Evolutionary conservation across 2,113 vertebrate species (phyloP).

Genomic region (Lagopus leucura): DNA sequence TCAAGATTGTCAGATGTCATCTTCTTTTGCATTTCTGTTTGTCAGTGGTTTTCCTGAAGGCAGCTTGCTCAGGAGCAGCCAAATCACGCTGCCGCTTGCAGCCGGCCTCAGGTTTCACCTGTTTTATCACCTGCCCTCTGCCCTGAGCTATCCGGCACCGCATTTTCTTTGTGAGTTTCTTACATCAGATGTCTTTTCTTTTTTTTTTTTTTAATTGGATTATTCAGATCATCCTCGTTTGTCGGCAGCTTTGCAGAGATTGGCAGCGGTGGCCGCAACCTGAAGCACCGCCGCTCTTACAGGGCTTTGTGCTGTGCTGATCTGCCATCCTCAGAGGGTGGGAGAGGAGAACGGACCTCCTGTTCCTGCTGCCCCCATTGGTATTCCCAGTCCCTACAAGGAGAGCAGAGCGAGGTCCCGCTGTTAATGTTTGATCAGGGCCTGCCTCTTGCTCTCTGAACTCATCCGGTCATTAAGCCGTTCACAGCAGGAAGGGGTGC

Average conservation of each 20-base stretch:
- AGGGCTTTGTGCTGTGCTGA: not conserved
- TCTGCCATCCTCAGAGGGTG: not conserved
- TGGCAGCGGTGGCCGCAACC: not conserved
- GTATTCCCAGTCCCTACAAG: not conserved
- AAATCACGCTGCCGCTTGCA: not conserved
- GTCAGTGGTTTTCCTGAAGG: not conserved
- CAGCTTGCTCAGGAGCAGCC: not conserved
- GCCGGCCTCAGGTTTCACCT: no score
- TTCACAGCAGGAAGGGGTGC: not conserved
- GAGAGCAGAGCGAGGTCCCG: not conserved
- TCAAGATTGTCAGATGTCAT: not conserved
- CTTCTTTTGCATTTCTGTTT: not conserved
- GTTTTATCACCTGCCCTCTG: not conserved
- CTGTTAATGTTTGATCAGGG: constrained; percentile 72
- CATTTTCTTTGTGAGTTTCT: not conserved
- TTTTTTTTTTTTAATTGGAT: not conserved
- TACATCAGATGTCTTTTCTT: not conserved
- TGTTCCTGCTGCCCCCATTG: not conserved
- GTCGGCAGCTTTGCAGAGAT: not conserved
- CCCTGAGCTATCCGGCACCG: not conserved
- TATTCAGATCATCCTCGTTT: not conserved
- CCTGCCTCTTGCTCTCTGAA: constrained; percentile 60
- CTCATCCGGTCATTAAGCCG: constrained; percentile 17
- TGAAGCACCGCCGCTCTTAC: rapidly evolving
- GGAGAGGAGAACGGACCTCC: not conserved